phyloP scores from a whole-genome alignment of 2,888 invertebrate species.

The Ectemnius continuus region DNA sequence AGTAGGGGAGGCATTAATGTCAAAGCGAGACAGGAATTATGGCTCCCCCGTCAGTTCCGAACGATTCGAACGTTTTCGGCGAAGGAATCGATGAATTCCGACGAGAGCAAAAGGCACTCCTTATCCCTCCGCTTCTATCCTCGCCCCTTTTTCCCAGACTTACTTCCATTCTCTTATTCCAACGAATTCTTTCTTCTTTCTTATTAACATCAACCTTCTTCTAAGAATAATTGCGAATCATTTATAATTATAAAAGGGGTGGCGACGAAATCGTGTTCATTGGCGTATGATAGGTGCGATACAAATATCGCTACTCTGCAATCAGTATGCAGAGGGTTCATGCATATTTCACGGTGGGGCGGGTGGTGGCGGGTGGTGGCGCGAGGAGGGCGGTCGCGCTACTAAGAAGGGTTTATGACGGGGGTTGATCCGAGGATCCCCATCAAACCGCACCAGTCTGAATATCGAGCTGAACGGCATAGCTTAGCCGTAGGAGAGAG shows the following conservation, averaged over 20 bases:
- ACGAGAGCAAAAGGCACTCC: slow-evolving; percentile 57
- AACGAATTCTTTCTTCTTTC: neutral
- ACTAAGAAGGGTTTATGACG: slow-evolving; percentile 78
- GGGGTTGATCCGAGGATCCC: slow-evolving; percentile 77
- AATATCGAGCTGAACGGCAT: slow-evolving; percentile 71
- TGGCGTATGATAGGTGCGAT: slow-evolving; percentile 68
- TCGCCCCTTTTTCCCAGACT: neutral
- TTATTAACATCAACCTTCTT: neutral
- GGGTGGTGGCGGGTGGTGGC: slow-evolving; percentile 10
- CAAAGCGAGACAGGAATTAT: slow-evolving; percentile 78
- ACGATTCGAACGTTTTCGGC: slow-evolving; percentile 78
- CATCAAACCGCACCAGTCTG: slow-evolving; percentile 76
- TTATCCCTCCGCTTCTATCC: neutral
- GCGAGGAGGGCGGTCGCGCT: slow-evolving; percentile 60
- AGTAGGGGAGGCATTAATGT: slow-evolving; percentile 77
- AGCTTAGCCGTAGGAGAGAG: slow-evolving; percentile 26
- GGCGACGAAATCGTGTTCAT: too few relatives aligned
- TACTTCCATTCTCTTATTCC: neutral
- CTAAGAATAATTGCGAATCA: too few relatives aligned
- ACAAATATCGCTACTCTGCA: slow-evolving; percentile 68
- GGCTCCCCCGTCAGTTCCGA: slow-evolving; percentile 78
- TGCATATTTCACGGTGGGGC: slow-evolving; percentile 74
- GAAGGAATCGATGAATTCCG: slow-evolving; percentile 72
- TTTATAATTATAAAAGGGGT: too few relatives aligned
- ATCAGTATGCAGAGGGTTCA: slow-evolving; percentile 76